Conservation (phyloP, 2,888 invertebrate species). For the Calliopum simillimum region DNA sequence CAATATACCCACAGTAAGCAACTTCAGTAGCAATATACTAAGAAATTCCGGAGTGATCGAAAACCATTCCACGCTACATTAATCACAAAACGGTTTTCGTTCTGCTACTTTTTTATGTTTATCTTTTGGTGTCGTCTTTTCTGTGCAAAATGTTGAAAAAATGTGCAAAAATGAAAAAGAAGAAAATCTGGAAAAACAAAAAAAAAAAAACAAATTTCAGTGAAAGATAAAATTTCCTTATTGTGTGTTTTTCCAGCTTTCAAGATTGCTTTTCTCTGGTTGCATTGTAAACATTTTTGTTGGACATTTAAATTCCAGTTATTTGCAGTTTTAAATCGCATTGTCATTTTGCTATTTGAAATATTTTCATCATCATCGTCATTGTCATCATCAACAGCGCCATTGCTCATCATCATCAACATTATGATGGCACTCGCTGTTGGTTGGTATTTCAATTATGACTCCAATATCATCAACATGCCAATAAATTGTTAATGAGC, state of each 20-base stretch:
- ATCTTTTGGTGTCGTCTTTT: neutral
- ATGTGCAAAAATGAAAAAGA: neutral
- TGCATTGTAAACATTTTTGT: neutral
- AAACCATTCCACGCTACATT: slow-evolving; percentile 41
- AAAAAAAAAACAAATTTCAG: neutral
- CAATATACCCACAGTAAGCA: too few relatives aligned
- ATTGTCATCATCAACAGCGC: neutral
- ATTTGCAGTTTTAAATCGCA: neutral
- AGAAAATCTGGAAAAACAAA: neutral
- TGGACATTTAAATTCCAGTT: slow-evolving; percentile 11
- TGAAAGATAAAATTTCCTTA: neutral
- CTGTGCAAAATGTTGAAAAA: neutral
- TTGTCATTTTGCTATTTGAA: neutral
- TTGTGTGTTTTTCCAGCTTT: too few relatives aligned
- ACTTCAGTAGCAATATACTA: neutral
- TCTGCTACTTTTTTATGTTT: neutral
- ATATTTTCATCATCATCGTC: slow-evolving; percentile 1
- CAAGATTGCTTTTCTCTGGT: neutral
- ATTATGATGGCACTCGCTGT: too few relatives aligned
- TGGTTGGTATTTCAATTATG: too few relatives aligned
- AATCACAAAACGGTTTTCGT: slow-evolving; percentile 37
- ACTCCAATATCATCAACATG: too few relatives aligned
- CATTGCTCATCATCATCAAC: neutral
- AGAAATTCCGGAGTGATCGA: slow-evolving; percentile 28
- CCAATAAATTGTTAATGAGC: too few relatives aligned